Evolutionary conservation across 2,797 vertebrate species (phyloP), one percentile per base, ranked within the genome.

Genomic region (Antrozous pallidus): DNA sequence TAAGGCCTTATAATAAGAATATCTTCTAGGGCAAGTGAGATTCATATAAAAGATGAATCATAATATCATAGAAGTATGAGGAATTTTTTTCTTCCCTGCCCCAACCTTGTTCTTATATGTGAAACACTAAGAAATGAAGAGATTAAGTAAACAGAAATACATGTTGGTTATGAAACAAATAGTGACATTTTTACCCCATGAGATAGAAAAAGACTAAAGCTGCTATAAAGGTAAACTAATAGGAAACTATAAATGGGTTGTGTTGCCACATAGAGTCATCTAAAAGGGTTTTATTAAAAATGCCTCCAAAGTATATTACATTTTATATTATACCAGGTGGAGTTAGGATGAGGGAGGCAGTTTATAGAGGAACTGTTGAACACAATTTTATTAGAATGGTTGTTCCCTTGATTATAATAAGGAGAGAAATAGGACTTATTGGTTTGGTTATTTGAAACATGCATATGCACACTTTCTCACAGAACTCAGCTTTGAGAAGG

Each of bases 281-380:
- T 94, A 88, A 97, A 96, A 94, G 80, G 36, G 51, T 95, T 96
- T 97, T 97, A 96, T 93, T 97, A 96, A 97, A 97, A 97, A 96
- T 96, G 51, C 86, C 82, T 97, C 96, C 79, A 96, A 97, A 95
- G 45, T 92, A 95, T 96, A 96, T 96, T 97, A 87, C 92, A 81
- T 91, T 97, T 97, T 97, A 97, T 97, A 95, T 94, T 97, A 85
- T 95, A 96, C 96, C 92, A 97, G 96, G 95, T 97, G 90, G 96
- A 95, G 92, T 88, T 95, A 54, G 90, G 91, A 95, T 96, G 88
- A 94, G 88, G 95, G 71, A 95, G 67, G 61, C 74, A 84, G 82
- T 97, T 97, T 97, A 97, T 95, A 97, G 95, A 97, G 95, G 96
- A 97, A 97, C 96, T 97, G 88, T 88, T 95, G 96, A 93, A 95